Evolutionary conservation across 2,888 invertebrate species (phyloP).

Genomic region (Hirtodrosophila alboralis): DNA sequence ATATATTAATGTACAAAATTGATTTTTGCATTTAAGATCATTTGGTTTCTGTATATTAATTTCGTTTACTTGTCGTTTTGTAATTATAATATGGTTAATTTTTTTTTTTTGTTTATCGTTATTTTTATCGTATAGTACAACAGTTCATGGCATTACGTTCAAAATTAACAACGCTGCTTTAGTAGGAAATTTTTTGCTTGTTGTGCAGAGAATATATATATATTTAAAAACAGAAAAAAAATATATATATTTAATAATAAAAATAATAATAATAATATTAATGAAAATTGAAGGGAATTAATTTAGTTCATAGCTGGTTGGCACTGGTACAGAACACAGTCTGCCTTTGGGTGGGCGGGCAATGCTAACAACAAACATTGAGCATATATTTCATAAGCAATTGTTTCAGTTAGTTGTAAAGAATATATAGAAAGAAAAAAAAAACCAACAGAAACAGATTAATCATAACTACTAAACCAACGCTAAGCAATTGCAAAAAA

Average conservation of each 20-base stretch:
- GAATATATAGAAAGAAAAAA: too few species aligned
- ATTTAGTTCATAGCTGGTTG: slow-evolving; percentile 55
- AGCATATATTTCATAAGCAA: slow-evolving; percentile 68
- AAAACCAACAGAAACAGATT: slow-evolving; percentile 51
- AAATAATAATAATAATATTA: slow-evolving; percentile 36
- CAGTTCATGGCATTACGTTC: slow-evolving; percentile 66
- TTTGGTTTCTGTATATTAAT: slow-evolving; percentile 69
- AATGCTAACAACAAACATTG: slow-evolving; percentile 59
- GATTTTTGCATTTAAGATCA: slow-evolving; percentile 68
- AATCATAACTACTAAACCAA: slow-evolving; percentile 65
- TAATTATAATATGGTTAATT: slow-evolving; percentile 45
- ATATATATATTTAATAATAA: slow-evolving; percentile 15
- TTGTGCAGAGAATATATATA: slow-evolving; percentile 31
- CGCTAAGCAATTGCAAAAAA: slow-evolving; percentile 66
- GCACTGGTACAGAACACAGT: slow-evolving; percentile 61
- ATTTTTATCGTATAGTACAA: slow-evolving; percentile 51
- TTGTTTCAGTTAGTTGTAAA: slow-evolving; percentile 40
- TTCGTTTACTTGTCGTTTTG: slow-evolving; percentile 64
- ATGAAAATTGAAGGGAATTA: slow-evolving; percentile 16
- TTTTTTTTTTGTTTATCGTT: slow-evolving; percentile 40
- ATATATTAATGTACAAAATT: slow-evolving; percentile 55
- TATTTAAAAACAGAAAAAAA: slow-evolving; percentile 32
- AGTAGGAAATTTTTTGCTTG: slow-evolving; percentile 53
- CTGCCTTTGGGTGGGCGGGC: slow-evolving; percentile 19
- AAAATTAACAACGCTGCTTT: slow-evolving; percentile 53